These are phyloP conservation scores for Ostrea edulis DNA, from an alignment of 1,140 invertebrate species.

Conservation along the genomic window DNA sequence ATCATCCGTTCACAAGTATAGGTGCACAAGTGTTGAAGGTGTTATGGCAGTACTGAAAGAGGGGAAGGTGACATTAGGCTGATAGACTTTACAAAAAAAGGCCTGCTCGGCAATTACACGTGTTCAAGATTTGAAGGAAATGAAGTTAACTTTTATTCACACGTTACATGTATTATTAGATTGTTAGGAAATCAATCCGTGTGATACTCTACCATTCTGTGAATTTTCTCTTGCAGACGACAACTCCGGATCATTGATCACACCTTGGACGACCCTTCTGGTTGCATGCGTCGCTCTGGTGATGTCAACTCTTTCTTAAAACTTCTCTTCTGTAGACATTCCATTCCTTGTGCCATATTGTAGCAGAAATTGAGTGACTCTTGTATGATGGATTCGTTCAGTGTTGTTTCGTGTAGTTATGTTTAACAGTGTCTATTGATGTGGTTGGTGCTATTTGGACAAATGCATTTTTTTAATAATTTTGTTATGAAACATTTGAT, in stretches of 20 bases:
- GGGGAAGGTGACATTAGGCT: neutral
- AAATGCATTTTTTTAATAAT: constrained; percentile 18
- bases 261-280: neutral
- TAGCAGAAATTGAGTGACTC: neutral
- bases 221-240: neutral
- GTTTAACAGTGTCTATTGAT: neutral
- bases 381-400: neutral
- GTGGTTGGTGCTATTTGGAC: constrained; percentile 20
- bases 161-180: too few species aligned
- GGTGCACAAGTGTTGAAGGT: too few species aligned
- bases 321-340: neutral
- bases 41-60: too few species aligned
- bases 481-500: neutral
- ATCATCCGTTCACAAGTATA: too few species aligned
- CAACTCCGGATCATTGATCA: neutral
- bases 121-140: neutral
- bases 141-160: neutral
- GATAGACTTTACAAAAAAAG: neutral
- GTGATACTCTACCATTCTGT: neutral
- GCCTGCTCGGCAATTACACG: neutral
- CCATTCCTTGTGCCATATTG: constrained; percentile 22
- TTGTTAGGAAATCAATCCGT: too few species aligned
- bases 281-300: neutral
- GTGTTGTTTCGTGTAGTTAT: neutral
- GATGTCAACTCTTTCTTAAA: neutral